These are phyloP conservation scores for Piezodorus guildinii DNA, from an alignment of 1,140 invertebrate species.

Conservation along the genomic window DNA sequence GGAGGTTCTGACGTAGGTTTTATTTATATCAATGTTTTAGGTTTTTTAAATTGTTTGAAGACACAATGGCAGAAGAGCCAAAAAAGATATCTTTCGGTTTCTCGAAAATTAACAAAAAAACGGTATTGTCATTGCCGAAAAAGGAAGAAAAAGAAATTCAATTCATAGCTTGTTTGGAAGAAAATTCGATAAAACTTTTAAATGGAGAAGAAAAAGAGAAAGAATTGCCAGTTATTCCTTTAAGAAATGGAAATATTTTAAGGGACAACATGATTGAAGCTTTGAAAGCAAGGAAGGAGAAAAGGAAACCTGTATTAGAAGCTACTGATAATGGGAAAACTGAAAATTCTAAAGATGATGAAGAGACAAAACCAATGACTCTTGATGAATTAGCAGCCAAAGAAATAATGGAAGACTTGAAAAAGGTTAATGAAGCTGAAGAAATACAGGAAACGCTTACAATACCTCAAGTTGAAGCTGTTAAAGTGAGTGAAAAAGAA, in stretches of 20 bases:
- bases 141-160: slow-evolving; percentile 44
- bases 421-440: slow-evolving; percentile 29
- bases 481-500: slow-evolving; percentile 45
- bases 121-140: slow-evolving; percentile 29
- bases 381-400: slow-evolving; percentile 41
- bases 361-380: slow-evolving; percentile 29
- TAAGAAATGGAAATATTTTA: slow-evolving; percentile 17
- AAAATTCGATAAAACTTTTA: slow-evolving; percentile 50
- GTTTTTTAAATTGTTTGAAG: too few relatives aligned
- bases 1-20: too few relatives aligned
- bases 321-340: not conserved
- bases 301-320: not conserved
- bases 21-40: too few relatives aligned
- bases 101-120: slow-evolving; percentile 34
- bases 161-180: slow-evolving; percentile 61
- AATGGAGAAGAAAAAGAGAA: slow-evolving; percentile 23
- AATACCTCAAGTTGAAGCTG: slow-evolving; percentile 39
- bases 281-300: slow-evolving; percentile 17
- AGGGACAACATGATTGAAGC: slow-evolving; percentile 14
- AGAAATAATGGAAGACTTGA: slow-evolving; percentile 39
- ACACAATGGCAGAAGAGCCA: slow-evolving; percentile 36
- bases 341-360: not conserved
- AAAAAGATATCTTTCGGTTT: slow-evolving; percentile 59
- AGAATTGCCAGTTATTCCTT: slow-evolving; percentile 26
- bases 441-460: slow-evolving; percentile 33